Percentiles rank a stretch among this genome's conserved stretches.
These are phyloP conservation scores for Esox masquinongy DNA, from an alignment of 2,797 vertebrate species.

Conservation along the genomic window DNA sequence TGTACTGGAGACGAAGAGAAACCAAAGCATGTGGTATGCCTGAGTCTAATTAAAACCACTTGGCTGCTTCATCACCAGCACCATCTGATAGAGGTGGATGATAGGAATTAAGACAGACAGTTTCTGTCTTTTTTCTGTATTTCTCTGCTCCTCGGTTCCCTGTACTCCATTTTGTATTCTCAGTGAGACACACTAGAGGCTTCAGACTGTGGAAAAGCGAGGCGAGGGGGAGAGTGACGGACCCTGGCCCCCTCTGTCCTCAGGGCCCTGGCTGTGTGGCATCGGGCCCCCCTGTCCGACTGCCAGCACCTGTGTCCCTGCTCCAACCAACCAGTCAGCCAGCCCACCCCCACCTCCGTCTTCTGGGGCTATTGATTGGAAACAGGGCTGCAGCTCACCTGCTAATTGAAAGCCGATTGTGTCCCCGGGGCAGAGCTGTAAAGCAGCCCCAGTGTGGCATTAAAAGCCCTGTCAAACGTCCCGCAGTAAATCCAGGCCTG, in stretches of 20 bases:
- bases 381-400: conserved; percentile 76
- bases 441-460: conserved; percentile 74
- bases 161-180: neutral
- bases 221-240: neutral
- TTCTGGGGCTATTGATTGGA: conserved; percentile 71
- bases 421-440: conserved; percentile 74
- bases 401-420: conserved; percentile 81
- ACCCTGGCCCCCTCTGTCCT: conserved; percentile 49
- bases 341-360: conserved; percentile 44
- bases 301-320: conserved; percentile 60
- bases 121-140: neutral
- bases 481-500: conserved; percentile 70
- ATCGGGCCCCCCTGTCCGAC: conserved; percentile 57
- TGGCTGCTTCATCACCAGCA: conserved; percentile 53
- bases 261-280: conserved; percentile 52
- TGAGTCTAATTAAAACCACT: conserved; percentile 70
- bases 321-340: conserved; percentile 8
- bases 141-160: neutral
- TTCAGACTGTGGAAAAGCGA: neutral
- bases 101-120: conserved; percentile 58
- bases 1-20: conserved; percentile 45
- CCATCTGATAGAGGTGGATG: conserved; percentile 51
- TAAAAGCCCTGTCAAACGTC: conserved; percentile 71
- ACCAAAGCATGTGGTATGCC: conserved; percentile 54
- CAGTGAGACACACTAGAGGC: neutral